Evolutionary conservation across 2,888 invertebrate genomes (phyloP).

Genomic region (Chrysolina oricalcia): DNA sequence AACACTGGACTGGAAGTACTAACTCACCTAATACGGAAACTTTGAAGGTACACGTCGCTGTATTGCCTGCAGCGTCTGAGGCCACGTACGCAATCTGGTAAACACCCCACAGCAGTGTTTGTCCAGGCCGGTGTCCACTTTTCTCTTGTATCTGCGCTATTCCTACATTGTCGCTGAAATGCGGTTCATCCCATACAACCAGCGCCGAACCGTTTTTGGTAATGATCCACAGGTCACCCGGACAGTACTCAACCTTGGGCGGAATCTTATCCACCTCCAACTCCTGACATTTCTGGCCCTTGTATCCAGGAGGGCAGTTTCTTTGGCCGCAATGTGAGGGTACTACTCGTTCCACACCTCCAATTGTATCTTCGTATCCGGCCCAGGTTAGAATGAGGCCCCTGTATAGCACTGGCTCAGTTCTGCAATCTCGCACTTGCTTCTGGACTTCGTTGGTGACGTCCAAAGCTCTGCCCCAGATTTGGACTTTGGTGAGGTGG

Average conservation of each 20-base stretch:
- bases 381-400: conserved; percentile 93
- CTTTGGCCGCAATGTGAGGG: conserved; percentile 94
- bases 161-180: conserved; percentile 91
- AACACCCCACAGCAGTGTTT: conserved; percentile 92
- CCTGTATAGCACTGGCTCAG: conserved; percentile 91
- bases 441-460: conserved; percentile 94
- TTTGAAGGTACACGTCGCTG: conserved; percentile 92
- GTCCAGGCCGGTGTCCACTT: conserved; percentile 90
- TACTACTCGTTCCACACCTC: conserved; percentile 92
- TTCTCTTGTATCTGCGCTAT: conserved; percentile 86
- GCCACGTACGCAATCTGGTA: conserved; percentile 96
- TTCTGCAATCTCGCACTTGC: conserved; percentile 93
- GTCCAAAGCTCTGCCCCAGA: conserved; percentile 94
- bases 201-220: conserved; percentile 93
- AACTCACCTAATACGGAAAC: conserved; percentile 89
- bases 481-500: conserved; percentile 93
- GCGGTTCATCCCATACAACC: conserved; percentile 94
- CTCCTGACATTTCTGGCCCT: conserved; percentile 89
- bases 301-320: conserved; percentile 90
- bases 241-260: conserved; percentile 91
- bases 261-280: conserved; percentile 77
- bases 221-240: conserved; percentile 95
- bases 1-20: no score
- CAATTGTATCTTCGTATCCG: conserved; percentile 90
- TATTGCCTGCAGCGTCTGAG: conserved; percentile 92